These are phyloP conservation scores for Drosophila macrospina DNA, from an alignment of 2,888 invertebrate genomes.

Conservation along the genomic window DNA sequence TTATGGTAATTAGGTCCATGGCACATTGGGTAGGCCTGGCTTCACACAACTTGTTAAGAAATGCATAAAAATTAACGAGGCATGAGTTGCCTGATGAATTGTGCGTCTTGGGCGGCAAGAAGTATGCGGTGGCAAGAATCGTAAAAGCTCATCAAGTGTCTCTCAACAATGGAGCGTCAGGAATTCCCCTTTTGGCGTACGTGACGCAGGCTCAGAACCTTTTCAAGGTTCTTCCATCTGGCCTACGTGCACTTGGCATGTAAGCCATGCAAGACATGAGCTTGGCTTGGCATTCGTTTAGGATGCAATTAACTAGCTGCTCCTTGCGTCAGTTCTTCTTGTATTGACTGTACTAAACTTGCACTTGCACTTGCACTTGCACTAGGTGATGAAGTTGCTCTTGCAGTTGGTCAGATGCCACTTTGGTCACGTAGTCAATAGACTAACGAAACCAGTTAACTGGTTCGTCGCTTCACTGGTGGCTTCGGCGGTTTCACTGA, in stretches of 20 bases:
- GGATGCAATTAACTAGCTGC: constrained; percentile 36
- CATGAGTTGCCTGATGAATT: constrained; percentile 29
- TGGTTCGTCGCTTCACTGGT: neutral
- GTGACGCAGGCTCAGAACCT: constrained; percentile 55
- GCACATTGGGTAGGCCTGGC: constrained; percentile 17
- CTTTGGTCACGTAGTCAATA: constrained; percentile 70
- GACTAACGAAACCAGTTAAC: constrained; percentile 61
- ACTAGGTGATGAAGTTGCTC: neutral
- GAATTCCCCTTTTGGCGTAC: constrained; percentile 59
- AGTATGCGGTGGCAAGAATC: constrained; percentile 10
- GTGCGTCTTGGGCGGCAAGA: constrained; percentile 33
- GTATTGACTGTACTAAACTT: constrained; percentile 40
- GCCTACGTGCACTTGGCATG: constrained; percentile 71
- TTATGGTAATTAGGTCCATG: constrained; percentile 14
- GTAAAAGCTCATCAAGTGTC: neutral
- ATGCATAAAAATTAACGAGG: constrained; percentile 56
- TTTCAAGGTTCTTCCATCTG: constrained; percentile 68
- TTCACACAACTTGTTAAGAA: constrained; percentile 30
- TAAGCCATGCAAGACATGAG: constrained; percentile 46
- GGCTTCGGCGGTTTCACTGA: constrained; percentile 5
- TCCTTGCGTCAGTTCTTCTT: constrained; percentile 37
- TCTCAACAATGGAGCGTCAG: constrained; percentile 31
- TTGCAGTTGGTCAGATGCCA: constrained; percentile 30
- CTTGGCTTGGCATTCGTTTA: constrained; percentile 40
- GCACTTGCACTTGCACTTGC: constrained; percentile 1